A percentile compares a stretch with the other conserved stretches of the same genome.
Evolutionary conservation across 1,140 invertebrate genomes (phyloP).

Genomic region (Spodoptera litura): DNA sequence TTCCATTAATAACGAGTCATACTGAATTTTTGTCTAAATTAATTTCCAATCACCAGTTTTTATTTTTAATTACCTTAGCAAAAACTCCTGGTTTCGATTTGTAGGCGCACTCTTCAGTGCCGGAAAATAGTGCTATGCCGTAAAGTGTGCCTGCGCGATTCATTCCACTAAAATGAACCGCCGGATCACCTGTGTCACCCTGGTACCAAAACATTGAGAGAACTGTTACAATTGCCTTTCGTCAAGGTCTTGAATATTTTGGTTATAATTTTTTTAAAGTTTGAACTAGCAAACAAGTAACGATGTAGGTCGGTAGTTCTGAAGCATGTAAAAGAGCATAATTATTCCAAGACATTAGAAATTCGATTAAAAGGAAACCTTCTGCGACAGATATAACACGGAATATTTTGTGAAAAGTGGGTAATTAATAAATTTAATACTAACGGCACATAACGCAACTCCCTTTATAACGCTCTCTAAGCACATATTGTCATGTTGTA

Average conservation of each 20-base stretch:
- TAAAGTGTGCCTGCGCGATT: constrained; percentile 71
- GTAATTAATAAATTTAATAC: constrained; percentile 26
- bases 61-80: constrained; percentile 74
- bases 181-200: constrained; percentile 80
- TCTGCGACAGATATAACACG: too few relatives aligned
- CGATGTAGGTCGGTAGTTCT: too few relatives aligned
- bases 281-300: too few relatives aligned
- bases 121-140: constrained; percentile 79
- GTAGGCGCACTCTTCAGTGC: constrained; percentile 77
- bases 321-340: too few relatives aligned
- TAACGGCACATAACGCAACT: constrained; percentile 77
- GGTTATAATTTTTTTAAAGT: not conserved
- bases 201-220: constrained; percentile 48
- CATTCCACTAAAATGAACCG: constrained; percentile 75
- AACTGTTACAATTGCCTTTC: constrained; percentile 3
- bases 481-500: constrained; percentile 79
- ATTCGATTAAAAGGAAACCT: too few relatives aligned
- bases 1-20: too few relatives aligned
- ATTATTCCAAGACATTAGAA: too few relatives aligned
- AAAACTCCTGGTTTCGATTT: constrained; percentile 78
- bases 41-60: not conserved
- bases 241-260: constrained; percentile 19
- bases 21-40: not conserved
- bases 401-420: not conserved
- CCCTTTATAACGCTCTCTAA: constrained; percentile 70